Percentiles rank a stretch among this genome's conserved stretches.
Conservation (phyloP, 1,140 invertebrate species). For the Acromyrmex heyeri region DNA sequence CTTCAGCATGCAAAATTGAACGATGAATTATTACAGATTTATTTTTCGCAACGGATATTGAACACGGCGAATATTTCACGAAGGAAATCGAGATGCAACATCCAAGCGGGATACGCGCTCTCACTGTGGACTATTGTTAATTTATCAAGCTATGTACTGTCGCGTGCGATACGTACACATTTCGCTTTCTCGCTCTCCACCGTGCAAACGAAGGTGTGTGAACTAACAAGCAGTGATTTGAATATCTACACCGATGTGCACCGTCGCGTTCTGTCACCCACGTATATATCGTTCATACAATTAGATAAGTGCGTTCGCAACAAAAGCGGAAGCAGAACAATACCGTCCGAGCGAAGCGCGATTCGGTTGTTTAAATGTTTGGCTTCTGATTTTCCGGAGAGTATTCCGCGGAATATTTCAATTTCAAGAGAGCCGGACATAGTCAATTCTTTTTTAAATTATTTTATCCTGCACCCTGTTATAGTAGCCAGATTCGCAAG, state of each 20-base stretch:
- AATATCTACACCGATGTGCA: constrained; percentile 53
- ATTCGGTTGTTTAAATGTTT: constrained; percentile 46
- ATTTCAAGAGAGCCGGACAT: background rate
- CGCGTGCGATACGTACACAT: constrained; percentile 33
- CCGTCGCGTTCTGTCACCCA: background rate
- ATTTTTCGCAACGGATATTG: constrained; percentile 27
- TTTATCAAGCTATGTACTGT: constrained; percentile 54
- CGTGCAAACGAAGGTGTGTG: constrained; percentile 54
- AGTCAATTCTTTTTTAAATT: constrained; percentile 51
- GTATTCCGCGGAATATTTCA: background rate
- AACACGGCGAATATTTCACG: constrained; percentile 21
- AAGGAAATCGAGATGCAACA: constrained; percentile 47
- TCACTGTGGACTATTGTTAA: constrained; percentile 67
- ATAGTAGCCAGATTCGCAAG: constrained; percentile 49
- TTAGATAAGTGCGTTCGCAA: constrained; percentile 41
- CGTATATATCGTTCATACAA: constrained; percentile 24
- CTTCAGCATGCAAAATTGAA: background rate
- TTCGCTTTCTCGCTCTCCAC: constrained; percentile 49
- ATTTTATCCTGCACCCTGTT: background rate
- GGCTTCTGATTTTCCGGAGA: background rate
- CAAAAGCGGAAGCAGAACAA: constrained; percentile 35
- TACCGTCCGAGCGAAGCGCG: constrained; percentile 25
- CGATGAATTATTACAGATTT: constrained; percentile 40
- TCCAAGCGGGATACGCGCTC: constrained; percentile 18
- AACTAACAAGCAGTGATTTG: constrained; percentile 48